A percentile compares a stretch with the other conserved stretches of the same genome.
These are phyloP conservation scores for Furnarius figulus DNA, from an alignment of 2,113 vertebrate genomes.

Conservation along the genomic window DNA sequence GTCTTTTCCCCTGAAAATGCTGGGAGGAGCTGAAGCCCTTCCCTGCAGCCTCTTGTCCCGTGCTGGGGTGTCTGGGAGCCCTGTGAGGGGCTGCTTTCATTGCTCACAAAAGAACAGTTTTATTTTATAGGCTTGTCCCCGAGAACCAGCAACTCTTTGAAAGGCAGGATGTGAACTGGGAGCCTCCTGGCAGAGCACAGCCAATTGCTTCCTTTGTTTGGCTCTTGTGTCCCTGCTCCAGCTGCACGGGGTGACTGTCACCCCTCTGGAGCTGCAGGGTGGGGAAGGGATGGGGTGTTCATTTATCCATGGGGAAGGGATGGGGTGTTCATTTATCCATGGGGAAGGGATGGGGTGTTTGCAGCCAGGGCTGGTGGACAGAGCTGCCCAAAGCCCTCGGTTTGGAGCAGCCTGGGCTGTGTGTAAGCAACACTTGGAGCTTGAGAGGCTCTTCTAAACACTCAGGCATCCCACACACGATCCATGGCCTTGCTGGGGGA, in stretches of 20 bases:
- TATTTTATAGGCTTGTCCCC: background rate
- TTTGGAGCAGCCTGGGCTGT: background rate
- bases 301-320: no score
- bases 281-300: background rate
- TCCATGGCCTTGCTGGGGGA: background rate
- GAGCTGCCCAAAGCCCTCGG: background rate
- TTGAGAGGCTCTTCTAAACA: background rate
- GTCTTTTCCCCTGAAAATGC: background rate
- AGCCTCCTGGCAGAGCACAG: background rate
- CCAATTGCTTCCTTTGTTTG: background rate
- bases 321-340: no score
- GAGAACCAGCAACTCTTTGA: background rate
- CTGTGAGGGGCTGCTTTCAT: background rate
- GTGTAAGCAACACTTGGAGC: fast-evolving
- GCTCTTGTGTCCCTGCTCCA: background rate
- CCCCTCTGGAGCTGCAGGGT: background rate
- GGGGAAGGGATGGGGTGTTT: background rate
- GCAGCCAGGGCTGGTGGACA: background rate
- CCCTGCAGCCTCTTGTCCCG: background rate
- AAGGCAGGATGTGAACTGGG: slow-evolving; percentile 2
- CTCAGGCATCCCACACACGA: fast-evolving
- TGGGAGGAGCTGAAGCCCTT: background rate
- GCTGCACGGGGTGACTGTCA: background rate
- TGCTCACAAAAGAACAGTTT: background rate
- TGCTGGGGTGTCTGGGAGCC: background rate